Evolutionary conservation across 2,888 invertebrate species (phyloP).

Genomic region (Torymus aiolomorphi): DNA sequence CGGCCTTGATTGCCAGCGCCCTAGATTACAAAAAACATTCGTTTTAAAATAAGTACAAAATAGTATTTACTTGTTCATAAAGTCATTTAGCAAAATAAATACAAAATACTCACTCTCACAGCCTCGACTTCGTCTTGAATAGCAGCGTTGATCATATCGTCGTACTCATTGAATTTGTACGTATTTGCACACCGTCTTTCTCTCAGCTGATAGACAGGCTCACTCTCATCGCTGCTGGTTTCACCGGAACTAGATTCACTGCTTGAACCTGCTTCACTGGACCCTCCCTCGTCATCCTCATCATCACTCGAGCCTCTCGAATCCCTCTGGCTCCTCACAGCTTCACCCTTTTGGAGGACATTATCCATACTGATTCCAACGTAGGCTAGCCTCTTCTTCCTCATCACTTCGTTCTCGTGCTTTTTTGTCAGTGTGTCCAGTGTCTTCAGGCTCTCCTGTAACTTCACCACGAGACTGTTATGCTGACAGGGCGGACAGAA

Average conservation of each 20-base stretch:
- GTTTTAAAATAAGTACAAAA: neutral
- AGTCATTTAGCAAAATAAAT: neutral
- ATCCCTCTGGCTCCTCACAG: conserved; percentile 61
- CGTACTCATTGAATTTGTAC: conserved; percentile 94
- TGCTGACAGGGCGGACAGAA: conserved; percentile 98
- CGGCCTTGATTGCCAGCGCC: conserved; percentile 89
- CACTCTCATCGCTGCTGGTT: conserved; percentile 79
- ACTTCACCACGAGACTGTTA: conserved; percentile 83
- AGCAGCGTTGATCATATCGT: conserved; percentile 95
- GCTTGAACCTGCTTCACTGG: conserved; percentile 65
- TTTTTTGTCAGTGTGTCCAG: conserved; percentile 85
- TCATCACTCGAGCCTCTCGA: conserved; percentile 68
- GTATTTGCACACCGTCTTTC: conserved; percentile 88
- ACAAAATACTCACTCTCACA: conserved; percentile 69
- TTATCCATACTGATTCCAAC: conserved; percentile 87
- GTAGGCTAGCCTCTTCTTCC: conserved; percentile 84
- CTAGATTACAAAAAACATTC: conserved; percentile 69
- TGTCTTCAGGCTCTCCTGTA: conserved; percentile 86
- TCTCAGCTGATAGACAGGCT: conserved; percentile 90
- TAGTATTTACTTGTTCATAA: neutral
- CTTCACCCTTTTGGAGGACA: conserved; percentile 77
- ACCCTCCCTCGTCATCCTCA: conserved; percentile 61
- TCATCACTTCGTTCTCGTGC: conserved; percentile 81
- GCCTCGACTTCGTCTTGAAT: conserved; percentile 87
- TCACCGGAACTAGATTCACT: conserved; percentile 69